Conservation (phyloP, 1,140 invertebrate species). For the Eupristina koningsbergeri region DNA sequence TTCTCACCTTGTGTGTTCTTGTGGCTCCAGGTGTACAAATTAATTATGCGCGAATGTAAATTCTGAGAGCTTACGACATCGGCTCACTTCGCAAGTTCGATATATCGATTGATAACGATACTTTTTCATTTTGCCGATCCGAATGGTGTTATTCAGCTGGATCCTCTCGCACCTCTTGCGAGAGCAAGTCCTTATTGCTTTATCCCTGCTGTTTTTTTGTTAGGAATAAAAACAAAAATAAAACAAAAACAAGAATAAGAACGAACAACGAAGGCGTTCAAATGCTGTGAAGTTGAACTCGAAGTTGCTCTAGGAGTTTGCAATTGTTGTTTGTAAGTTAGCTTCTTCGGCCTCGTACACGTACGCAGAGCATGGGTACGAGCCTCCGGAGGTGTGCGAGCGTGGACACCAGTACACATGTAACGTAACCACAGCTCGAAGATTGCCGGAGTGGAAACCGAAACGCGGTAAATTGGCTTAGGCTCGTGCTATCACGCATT, state of each 20-base stretch:
- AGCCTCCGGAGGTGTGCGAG: not conserved
- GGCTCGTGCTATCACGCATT: not conserved
- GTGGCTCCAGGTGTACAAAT: too few species aligned
- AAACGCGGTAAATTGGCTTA: constrained; percentile 32
- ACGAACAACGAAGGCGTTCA: too few species aligned
- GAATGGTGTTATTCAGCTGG: not conserved
- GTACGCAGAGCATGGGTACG: not conserved
- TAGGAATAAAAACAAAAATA: too few species aligned
- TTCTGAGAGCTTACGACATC: too few species aligned
- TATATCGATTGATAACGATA: not conserved
- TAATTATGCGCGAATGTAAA: too few species aligned
- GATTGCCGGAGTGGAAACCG: not conserved
- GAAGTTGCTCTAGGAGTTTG: too few species aligned
- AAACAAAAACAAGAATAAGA: too few species aligned
- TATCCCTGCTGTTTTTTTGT: too few species aligned
- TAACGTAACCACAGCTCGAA: not conserved
- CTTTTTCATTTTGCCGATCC: not conserved
- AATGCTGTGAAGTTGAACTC: too few species aligned
- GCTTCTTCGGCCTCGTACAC: not conserved
- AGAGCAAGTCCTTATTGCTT: too few species aligned
- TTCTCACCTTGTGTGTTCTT: too few species aligned
- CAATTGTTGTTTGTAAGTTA: not conserved
- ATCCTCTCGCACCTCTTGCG: too few species aligned
- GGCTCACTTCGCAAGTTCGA: not conserved
- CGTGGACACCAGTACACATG: not conserved